These are phyloP conservation scores for Xenentodon cancila DNA, from an alignment of 2,797 vertebrate species.

Conservation along the genomic window DNA sequence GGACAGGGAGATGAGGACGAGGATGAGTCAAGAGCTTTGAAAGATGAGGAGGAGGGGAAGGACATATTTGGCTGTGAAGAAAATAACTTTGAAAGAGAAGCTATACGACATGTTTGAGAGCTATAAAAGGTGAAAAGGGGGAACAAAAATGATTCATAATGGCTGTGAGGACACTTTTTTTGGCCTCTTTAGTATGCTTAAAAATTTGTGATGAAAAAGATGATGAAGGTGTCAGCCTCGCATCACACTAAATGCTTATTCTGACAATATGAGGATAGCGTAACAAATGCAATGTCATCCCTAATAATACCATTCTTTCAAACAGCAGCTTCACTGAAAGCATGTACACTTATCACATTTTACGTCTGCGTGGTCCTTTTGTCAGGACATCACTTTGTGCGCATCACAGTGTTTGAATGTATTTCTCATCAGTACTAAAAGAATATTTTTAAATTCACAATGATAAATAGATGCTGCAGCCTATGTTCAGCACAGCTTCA, in stretches of 20 bases:
- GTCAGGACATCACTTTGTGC: too few species aligned
- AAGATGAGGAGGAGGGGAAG: background rate
- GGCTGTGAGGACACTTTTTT: constrained; percentile 6
- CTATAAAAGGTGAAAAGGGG: constrained; percentile 6
- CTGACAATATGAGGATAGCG: constrained; percentile 21
- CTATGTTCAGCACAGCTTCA: too few species aligned
- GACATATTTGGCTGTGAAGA: constrained; percentile 23
- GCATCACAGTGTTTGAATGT: too few species aligned
- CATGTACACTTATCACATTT: background rate
- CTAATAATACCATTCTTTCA: constrained; percentile 8
- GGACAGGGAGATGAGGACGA: constrained; percentile 35
- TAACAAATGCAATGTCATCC: constrained; percentile 24
- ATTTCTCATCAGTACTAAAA: too few species aligned
- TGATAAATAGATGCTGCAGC: too few species aligned
- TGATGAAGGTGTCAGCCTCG: constrained; percentile 32
- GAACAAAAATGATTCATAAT: constrained; percentile 16
- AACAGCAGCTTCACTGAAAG: background rate
- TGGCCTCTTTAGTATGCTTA: constrained; percentile 24
- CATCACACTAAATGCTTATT: constrained; percentile 45
- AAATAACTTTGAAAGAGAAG: constrained; percentile 8
- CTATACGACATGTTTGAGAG: constrained; percentile 7
- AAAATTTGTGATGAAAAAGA: constrained; percentile 23
- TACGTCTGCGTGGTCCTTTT: background rate
- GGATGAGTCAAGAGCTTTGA: constrained; percentile 14
- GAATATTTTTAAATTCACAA: too few species aligned